Base-by-base conservation (phyloP, 1,140 invertebrate species). In the Drosophila persimilis region DNA sequence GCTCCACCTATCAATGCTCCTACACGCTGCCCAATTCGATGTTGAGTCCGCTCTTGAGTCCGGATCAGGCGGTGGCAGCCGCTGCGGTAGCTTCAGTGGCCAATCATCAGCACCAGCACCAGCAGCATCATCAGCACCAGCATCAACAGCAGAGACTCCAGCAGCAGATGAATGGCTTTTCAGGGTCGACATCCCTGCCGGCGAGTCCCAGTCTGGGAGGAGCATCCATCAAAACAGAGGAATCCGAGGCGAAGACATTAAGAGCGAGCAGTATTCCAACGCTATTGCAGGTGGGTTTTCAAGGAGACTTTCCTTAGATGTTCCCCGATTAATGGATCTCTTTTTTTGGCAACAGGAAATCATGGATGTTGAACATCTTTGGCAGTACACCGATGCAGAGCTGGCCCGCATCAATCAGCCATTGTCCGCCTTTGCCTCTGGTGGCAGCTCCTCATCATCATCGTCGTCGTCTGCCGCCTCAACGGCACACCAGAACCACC, bases 1-100 rank as follows among this genome's bases (percentile, higher is more conserved):
- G 98, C 61, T 98, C 97, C 73, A 98, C 97, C 11, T 99, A 99
- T 92, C 97, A 98, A 81, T 98, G 97, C 91, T 97, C 96, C 35
- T 98, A 97, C 83, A 96, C 96, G 15, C 91, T 98, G 60, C 96
- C 96, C 48, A 94, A 95, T 53, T 95, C 92, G 65, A 95, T 93
- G 91, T 62, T 91, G 4, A 90, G 89, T 69, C 90, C 90, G 4
- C 45, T 90, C 29, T 54, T 91, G 5, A 89, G 80, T 72, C 86
- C 90, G 0, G 90, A 90, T 43, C 86, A 89, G 24, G 85, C 89
- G 15, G 76, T 79, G 2, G 76, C 73, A 9, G 78, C 83, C 0
- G 76, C 53, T 2, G 73, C 77, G 3, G 73, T 69, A 2, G 77
- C 66, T n/a, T 77, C 75, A 22, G 69, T 64, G 17, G 62, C 47